phyloP scores from a whole-genome alignment of 1,140 invertebrate species.

The Branchinecta lindahli region DNA sequence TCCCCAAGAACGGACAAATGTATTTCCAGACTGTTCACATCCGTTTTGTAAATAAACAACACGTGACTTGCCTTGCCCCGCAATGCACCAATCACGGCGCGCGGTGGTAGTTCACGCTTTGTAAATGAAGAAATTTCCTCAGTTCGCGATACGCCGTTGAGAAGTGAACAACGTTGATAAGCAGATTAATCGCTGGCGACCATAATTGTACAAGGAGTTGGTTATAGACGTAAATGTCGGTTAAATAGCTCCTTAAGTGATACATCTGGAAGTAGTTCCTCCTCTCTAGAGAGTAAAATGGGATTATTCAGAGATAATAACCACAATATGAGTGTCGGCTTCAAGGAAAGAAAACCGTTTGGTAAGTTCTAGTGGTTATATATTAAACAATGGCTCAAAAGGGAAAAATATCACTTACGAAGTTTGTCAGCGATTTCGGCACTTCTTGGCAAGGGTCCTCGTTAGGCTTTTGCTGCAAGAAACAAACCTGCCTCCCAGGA shows the following conservation, averaged over 20 bases:
- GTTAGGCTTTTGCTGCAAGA: no score
- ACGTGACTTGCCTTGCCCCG: no score
- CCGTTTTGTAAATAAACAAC: no score
- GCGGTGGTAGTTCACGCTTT: no score
- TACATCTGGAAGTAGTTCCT: not conserved
- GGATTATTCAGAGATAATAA: conserved; percentile 4
- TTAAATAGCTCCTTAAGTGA: not conserved
- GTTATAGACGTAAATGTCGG: not conserved
- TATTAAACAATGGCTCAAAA: no score
- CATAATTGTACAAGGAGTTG: not conserved
- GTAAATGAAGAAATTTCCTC: not conserved
- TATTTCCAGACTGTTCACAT: no score
- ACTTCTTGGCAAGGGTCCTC: no score
- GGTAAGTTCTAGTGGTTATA: not conserved
- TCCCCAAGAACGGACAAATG: no score
- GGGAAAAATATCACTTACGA: no score
- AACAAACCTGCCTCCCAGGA: no score
- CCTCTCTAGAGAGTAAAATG: not conserved
- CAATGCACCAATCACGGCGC: no score
- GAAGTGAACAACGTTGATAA: not conserved
- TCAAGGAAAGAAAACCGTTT: conserved; percentile 3
- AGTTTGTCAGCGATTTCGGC: no score
- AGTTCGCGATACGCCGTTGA: not conserved
- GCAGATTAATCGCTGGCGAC: not conserved
- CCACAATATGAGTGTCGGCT: conserved; percentile 6